Conservation (phyloP, 2,113 vertebrate species). For the Fregata magnificens region DNA sequence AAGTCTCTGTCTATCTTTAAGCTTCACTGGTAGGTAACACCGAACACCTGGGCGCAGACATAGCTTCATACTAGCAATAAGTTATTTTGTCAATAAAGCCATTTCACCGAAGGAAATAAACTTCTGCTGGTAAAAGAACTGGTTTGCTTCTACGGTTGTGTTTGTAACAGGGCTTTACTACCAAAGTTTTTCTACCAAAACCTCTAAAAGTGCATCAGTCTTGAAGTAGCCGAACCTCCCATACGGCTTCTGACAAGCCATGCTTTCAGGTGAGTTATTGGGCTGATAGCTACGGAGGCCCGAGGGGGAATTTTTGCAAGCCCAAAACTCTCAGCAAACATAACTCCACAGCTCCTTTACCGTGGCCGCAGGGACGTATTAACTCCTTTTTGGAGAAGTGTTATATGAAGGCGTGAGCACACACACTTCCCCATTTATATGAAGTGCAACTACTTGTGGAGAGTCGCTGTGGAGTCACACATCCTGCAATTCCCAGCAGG, state of each 20-base stretch:
- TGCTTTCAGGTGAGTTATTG: not conserved
- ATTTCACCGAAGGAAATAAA: not conserved
- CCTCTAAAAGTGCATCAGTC: not conserved
- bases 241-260: accelerated
- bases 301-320: not conserved
- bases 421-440: not conserved
- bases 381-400: not conserved
- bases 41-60: not conserved
- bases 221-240: not conserved
- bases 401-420: not conserved
- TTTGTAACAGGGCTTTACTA: not conserved
- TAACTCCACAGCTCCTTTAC: not conserved
- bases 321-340: not conserved
- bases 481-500: not conserved
- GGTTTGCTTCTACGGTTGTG: accelerated
- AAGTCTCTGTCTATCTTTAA: not conserved
- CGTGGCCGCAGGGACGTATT: not conserved
- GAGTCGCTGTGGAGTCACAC: not conserved
- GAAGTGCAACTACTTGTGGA: not conserved
- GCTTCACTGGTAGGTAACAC: not conserved
- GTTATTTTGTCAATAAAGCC: not conserved
- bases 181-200: not conserved
- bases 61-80: not conserved
- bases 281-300: not conserved
- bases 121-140: not conserved